phyloP scores from a whole-genome alignment of 2,888 invertebrate genomes.

The Idaea biselata region DNA sequence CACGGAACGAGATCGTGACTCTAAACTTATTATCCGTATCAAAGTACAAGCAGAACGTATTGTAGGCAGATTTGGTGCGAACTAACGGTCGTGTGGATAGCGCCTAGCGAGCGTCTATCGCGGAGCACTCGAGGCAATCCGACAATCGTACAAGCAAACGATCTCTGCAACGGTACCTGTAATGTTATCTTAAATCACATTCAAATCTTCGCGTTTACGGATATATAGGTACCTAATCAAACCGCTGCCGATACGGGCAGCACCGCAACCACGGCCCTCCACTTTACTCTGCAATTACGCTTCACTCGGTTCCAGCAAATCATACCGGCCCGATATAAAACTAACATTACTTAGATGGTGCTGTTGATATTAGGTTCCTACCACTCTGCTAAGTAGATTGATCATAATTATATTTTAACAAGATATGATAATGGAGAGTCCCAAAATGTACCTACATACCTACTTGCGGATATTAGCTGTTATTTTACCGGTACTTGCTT shows the following conservation, averaged over 20 bases:
- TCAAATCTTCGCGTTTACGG: slow-evolving; percentile 51
- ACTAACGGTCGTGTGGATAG: slow-evolving; percentile 58
- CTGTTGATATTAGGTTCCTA: neutral
- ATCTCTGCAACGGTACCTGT: slow-evolving; percentile 67
- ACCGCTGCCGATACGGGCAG: slow-evolving; percentile 11
- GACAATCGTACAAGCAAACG: slow-evolving; percentile 57
- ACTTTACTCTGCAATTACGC: neutral
- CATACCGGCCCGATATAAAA: neutral
- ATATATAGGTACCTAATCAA: slow-evolving; percentile 15
- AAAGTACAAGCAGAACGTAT: slow-evolving; percentile 64
- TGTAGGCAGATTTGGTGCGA: slow-evolving; percentile 77
- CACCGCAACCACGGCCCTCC: slow-evolving; percentile 1
- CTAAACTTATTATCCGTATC: slow-evolving; percentile 73
- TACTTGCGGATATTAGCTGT: too few relatives aligned
- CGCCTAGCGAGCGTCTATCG: slow-evolving; percentile 25
- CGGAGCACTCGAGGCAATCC: slow-evolving; percentile 45
- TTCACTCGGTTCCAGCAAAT: neutral
- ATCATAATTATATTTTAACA: neutral
- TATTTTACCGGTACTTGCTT: too few relatives aligned
- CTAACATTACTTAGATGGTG: neutral
- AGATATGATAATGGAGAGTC: neutral
- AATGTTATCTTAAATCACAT: slow-evolving; percentile 64
- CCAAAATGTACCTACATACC: neutral
- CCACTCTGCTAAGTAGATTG: slow-evolving; percentile 1
- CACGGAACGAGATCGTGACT: slow-evolving; percentile 71